These are phyloP conservation scores for Zosterops japonicus DNA, from an alignment of 2,113 vertebrate species.

Conservation along the genomic window DNA sequence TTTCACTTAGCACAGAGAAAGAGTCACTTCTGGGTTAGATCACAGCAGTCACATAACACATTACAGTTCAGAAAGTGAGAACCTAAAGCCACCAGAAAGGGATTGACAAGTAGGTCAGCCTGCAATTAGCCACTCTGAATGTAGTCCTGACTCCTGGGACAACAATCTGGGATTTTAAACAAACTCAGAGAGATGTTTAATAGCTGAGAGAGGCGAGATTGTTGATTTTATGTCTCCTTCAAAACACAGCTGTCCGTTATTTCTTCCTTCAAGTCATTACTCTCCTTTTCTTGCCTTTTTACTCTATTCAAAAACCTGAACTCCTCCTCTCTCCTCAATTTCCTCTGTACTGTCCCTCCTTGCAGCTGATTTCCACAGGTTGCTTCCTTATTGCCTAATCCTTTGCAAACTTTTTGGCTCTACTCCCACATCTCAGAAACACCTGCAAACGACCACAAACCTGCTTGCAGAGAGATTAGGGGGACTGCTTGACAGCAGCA, in stretches of 20 bases:
- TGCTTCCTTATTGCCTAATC: slow-evolving; percentile 14
- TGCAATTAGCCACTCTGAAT: slow-evolving; percentile 27
- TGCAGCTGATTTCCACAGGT: slow-evolving; percentile 26
- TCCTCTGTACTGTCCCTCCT: slow-evolving; percentile 12
- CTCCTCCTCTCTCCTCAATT: not conserved
- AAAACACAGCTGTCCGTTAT: slow-evolving; percentile 55
- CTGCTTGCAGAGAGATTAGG: slow-evolving; percentile 57
- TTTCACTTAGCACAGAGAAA: not conserved
- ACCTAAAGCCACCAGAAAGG: not conserved
- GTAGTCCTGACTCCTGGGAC: slow-evolving; percentile 10
- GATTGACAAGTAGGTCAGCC: not conserved
- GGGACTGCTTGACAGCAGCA: slow-evolving; percentile 18
- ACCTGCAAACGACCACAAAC: slow-evolving; percentile 25
- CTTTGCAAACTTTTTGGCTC: slow-evolving; percentile 34
- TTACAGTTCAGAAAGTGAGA: not conserved
- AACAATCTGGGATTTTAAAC: slow-evolving; percentile 3
- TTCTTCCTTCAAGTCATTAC: slow-evolving; percentile 51
- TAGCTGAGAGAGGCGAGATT: not conserved
- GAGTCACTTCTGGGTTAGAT: not conserved
- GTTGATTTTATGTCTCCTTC: slow-evolving; percentile 41
- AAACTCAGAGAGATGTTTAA: not conserved
- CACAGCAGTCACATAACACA: not conserved
- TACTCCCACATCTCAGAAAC: not conserved
- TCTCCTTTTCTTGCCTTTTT: slow-evolving; percentile 9
- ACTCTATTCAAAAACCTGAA: slow-evolving; percentile 30